Evolutionary conservation across 2,797 vertebrate genomes (phyloP).

Genomic region (Microhierax caerulescens): DNA sequence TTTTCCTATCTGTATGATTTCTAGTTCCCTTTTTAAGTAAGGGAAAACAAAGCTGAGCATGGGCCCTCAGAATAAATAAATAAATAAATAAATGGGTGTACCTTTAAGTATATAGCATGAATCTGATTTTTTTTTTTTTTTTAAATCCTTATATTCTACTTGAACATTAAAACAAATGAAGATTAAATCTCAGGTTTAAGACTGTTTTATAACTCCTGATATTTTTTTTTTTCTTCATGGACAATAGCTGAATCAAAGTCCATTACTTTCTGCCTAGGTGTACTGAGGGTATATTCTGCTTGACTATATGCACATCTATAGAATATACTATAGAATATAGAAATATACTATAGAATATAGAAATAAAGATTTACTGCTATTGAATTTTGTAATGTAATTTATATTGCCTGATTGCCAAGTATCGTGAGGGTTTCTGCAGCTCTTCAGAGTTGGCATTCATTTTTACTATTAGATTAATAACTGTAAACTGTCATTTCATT

Average conservation of each 20-base stretch:
- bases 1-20: background rate
- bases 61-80: background rate
- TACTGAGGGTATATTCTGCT: background rate
- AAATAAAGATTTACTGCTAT: background rate
- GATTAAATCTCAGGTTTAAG: background rate
- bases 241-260: background rate
- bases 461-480: background rate
- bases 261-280: background rate
- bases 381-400: background rate
- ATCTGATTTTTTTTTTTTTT: background rate
- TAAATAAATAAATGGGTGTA: background rate
- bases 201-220: background rate
- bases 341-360: too few relatives aligned
- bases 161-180: background rate
- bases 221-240: background rate
- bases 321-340: too few relatives aligned
- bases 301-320: background rate
- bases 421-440: background rate
- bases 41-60: background rate
- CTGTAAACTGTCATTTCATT: background rate
- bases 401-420: background rate
- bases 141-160: background rate
- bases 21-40: background rate
- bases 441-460: background rate
- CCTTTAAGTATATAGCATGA: background rate